Evolutionary conservation across 2,797 vertebrate genomes (phyloP), one percentile per base, ranked within the genome.

Genomic region (Spinus olivaceus): DNA sequence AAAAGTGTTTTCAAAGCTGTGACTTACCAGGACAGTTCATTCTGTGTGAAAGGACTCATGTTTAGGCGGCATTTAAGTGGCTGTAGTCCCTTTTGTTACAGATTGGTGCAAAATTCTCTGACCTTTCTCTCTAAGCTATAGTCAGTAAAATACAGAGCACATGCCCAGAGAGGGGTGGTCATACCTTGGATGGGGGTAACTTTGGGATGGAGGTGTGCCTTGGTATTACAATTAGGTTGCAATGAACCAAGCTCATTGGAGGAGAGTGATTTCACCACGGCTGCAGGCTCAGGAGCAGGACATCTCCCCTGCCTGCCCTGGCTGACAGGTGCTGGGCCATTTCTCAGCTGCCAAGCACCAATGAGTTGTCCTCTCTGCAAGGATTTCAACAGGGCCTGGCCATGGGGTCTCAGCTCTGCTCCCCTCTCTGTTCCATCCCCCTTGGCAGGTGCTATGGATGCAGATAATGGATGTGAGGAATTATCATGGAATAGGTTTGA

Each of bases 401-500:
- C 25, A 64, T 0, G 0, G 22, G 9, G 27, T 7, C 51, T 66
- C 9, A 18, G 18, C 44, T 44, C 37, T 59, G 44, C 42, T 84
- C 14, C 17, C 4, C 25, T 18, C 21, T 35, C 44, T 6, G 1
- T 15, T 37, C 53, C 3, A 2, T 27, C 8, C 19, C 14, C 22
- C 37, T 66, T 6, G 21, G 37, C 35, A 57, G 44, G 14, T 41
- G 70, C 18, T 18, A 6, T 42, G 51, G 60, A 18, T 50, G 32
- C 32, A 66, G 35, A 42, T 5, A 10, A 37, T 0, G 0, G 12
- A 37, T 8, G 1, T 27, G 22, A 50, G n/a, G 46, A 15, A 51
- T 51, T 10, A 59, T 27, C 12, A 3, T 37, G 46, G 46, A 56
- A 14, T 2, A 27, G 27, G 3, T 42, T n/a, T 51, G n/a, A 59